Evolutionary conservation across 2,888 invertebrate genomes (phyloP).

Genomic region (Troides oblongomaculatus): DNA sequence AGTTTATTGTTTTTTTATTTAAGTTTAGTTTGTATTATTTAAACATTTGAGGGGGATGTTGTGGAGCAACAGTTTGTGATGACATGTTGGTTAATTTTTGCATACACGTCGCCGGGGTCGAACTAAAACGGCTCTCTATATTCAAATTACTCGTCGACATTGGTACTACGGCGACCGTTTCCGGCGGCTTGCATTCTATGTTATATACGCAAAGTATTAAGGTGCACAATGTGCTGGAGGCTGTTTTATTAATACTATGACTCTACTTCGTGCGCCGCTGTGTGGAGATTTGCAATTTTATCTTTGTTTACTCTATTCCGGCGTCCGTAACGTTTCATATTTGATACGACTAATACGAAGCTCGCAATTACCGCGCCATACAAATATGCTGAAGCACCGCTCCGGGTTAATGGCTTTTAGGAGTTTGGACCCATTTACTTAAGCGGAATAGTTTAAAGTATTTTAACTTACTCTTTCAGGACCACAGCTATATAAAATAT

Average conservation of each 20-base stretch:
- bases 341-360: conserved; percentile 7
- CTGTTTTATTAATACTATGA: conserved; percentile 16
- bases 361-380: conserved; percentile 5
- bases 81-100: conserved; percentile 27
- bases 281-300: conserved; percentile 21
- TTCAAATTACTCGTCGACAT: conserved; percentile 29
- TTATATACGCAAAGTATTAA: background rate
- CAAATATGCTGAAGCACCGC: too few species aligned
- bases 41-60: conserved; percentile 7
- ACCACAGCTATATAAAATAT: too few species aligned
- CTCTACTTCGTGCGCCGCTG: conserved; percentile 20
- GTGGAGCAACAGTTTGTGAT: conserved; percentile 23
- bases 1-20: background rate
- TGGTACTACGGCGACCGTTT: conserved; percentile 8
- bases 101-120: conserved; percentile 22
- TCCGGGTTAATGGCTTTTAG: too few species aligned
- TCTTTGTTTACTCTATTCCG: conserved; percentile 10
- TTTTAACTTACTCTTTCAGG: too few species aligned
- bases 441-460: too few species aligned
- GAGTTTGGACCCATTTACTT: too few species aligned
- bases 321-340: conserved; percentile 7
- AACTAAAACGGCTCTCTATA: conserved; percentile 28
- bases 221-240: background rate
- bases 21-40: conserved; percentile 6
- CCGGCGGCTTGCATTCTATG: conserved; percentile 9